Conservation (phyloP, 2,113 vertebrate genomes). For the Oreocharis arfaki region DNA sequence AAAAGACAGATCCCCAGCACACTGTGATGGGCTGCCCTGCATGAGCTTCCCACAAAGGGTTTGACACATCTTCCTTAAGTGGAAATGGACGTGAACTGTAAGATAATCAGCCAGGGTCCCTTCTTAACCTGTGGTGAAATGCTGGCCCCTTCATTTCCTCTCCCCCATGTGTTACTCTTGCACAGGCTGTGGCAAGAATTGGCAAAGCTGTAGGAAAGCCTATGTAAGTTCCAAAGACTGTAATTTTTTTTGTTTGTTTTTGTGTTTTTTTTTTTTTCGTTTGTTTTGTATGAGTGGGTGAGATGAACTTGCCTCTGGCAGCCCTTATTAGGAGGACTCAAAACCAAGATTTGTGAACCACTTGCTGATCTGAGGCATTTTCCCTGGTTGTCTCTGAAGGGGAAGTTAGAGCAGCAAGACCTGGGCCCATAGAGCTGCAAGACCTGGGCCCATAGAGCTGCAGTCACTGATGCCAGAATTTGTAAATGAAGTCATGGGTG, state of each 20-base stretch:
- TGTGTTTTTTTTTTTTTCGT: background rate
- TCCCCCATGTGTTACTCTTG: background rate
- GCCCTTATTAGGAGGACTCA: background rate
- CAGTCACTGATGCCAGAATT: background rate
- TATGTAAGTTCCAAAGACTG: background rate
- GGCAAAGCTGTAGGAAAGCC: background rate
- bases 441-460: background rate
- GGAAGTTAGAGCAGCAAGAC: background rate
- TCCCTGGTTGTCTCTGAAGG: background rate
- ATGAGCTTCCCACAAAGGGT: too few species aligned
- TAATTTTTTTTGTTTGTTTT: too few species aligned
- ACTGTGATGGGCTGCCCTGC: too few species aligned
- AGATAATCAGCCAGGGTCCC: background rate
- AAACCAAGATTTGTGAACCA: background rate
- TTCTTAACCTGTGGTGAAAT: background rate
- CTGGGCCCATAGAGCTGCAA: background rate
- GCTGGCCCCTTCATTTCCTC: background rate
- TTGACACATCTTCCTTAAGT: background rate
- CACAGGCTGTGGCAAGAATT: background rate
- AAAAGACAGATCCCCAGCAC: background rate
- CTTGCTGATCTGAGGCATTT: background rate
- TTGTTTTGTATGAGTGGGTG: background rate
- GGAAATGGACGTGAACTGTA: background rate
- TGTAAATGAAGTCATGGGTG: background rate
- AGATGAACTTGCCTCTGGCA: background rate